Evolutionary conservation across 2,113 vertebrate species (phyloP).

Genomic region (Peromyscus polionotus): DNA sequence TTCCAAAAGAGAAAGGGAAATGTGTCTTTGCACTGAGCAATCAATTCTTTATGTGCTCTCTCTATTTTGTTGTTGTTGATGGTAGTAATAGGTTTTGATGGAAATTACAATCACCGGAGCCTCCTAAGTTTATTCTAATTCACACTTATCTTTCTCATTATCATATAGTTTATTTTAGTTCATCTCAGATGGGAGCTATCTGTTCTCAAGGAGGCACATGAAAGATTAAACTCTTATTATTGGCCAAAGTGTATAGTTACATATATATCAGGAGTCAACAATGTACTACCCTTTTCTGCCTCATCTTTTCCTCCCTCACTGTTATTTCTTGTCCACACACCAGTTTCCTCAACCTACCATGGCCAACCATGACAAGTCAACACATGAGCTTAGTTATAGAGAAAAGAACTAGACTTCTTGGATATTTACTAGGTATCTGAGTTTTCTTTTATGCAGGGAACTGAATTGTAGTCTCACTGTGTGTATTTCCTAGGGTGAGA

Average conservation of each 20-base stretch:
- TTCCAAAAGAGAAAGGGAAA: neutral
- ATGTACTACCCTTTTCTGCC: rapidly evolving
- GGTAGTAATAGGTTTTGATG: neutral
- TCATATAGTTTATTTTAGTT: conserved; percentile 17
- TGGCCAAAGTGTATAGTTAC: neutral
- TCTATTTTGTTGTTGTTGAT: neutral
- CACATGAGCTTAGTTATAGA: neutral
- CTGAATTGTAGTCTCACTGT: neutral
- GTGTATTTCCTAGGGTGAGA: neutral
- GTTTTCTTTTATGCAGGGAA: neutral
- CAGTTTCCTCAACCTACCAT: neutral
- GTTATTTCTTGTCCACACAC: neutral
- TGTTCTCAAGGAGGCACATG: neutral
- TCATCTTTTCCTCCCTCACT: neutral
- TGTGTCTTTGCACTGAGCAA: neutral
- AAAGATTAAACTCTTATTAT: neutral
- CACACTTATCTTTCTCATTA: neutral
- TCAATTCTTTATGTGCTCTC: neutral
- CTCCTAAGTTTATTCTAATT: conserved; percentile 27
- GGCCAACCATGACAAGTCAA: neutral
- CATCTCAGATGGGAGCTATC: neutral
- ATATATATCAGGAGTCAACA: neutral
- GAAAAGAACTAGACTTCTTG: neutral
- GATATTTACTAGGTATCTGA: neutral
- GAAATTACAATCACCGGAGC: neutral